A percentile compares a stretch with the other conserved stretches of the same genome.
Evolutionary conservation across 35 echinoderm and acorn worm genomes (phyloP).

Genomic region (Apostichopus californicus): DNA sequence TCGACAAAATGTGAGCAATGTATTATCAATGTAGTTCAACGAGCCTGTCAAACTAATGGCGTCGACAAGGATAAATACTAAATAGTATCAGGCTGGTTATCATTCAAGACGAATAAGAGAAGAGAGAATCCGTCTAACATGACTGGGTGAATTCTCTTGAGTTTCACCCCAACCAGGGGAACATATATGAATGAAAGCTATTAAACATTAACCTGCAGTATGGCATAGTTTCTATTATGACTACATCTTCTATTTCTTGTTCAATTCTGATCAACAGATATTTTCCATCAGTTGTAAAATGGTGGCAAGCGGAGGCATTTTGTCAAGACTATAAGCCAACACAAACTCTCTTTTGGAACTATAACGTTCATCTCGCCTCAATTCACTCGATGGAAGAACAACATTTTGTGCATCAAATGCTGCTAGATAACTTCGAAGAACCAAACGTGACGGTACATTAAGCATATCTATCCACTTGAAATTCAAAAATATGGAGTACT

Average conservation of each 20-base stretch:
- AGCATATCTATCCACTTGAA: no score
- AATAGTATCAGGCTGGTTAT: no score
- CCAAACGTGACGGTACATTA: no score
- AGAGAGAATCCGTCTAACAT: neutral
- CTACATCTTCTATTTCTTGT: neutral
- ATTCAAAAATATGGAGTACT: neutral
- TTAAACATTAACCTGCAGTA: neutral
- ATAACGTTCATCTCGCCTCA: neutral
- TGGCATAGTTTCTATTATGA: neutral
- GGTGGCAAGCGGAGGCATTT: neutral
- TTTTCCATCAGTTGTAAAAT: neutral
- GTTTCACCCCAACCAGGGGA: neutral
- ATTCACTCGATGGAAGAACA: conserved; percentile 8
- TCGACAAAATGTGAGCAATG: no score
- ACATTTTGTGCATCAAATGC: neutral
- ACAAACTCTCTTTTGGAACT: neutral
- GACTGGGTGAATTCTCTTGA: no score
- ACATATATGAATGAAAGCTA: neutral
- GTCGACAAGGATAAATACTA: no score
- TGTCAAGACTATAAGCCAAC: neutral
- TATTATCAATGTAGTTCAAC: no score
- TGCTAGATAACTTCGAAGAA: neutral
- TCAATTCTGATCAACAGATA: neutral
- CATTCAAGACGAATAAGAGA: neutral
- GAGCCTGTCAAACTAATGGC: no score